Evolutionary conservation across 2,888 invertebrate species (phyloP).

Genomic region (Troides helena): DNA sequence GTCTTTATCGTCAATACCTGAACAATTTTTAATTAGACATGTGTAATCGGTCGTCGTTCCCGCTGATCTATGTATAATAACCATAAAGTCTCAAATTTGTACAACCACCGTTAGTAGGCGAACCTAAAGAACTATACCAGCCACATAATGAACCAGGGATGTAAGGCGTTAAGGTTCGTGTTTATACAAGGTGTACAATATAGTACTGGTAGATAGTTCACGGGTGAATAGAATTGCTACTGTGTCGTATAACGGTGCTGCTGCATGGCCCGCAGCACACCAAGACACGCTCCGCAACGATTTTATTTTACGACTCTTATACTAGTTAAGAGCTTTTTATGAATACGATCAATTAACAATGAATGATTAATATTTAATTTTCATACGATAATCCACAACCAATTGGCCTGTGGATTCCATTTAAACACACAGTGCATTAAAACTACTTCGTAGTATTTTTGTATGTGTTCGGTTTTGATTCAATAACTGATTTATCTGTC

Average conservation of each 20-base stretch:
- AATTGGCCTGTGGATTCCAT: no score
- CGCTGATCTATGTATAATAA: no score
- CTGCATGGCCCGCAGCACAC: constrained; percentile 36
- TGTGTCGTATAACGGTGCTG: constrained; percentile 70
- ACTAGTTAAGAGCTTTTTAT: not conserved
- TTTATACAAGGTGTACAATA: constrained; percentile 21
- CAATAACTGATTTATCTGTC: no score
- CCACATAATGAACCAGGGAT: not conserved
- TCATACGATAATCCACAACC: not conserved
- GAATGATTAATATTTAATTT: not conserved
- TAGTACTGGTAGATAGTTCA: constrained; percentile 19
- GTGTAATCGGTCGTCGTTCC: no score
- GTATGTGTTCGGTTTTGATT: no score
- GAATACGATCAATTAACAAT: not conserved
- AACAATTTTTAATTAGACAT: no score
- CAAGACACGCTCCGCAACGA: constrained; percentile 35
- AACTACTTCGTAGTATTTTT: no score
- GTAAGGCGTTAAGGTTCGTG: not conserved
- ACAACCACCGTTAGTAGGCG: no score
- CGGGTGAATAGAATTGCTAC: constrained; percentile 39
- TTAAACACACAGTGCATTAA: no score
- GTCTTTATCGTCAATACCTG: no score
- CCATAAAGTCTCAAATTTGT: no score
- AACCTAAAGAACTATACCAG: not conserved
- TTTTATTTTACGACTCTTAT: constrained; percentile 30